Evolutionary conservation across 2,113 vertebrate species (phyloP).

Genomic region (Cyphomyrus plagiostoma): DNA sequence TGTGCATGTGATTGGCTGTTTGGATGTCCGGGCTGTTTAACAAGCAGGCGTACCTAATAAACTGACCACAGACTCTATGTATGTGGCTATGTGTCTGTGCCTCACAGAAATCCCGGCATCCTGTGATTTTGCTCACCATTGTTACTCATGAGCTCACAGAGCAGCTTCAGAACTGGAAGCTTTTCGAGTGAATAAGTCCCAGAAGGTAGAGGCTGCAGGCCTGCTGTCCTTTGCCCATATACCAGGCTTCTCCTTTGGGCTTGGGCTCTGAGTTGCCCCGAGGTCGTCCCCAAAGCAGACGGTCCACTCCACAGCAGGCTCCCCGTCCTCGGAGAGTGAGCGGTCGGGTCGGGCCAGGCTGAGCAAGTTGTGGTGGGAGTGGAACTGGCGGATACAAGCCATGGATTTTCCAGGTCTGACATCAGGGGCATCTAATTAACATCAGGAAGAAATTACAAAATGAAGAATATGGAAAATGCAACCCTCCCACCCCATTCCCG

Average conservation of each 20-base stretch:
- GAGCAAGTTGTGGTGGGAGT: slow-evolving; percentile 68
- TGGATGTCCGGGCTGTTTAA: background rate
- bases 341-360: slow-evolving; percentile 45
- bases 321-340: background rate
- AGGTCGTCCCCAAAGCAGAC: slow-evolving; percentile 10
- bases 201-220: slow-evolving; percentile 49
- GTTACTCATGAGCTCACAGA: slow-evolving; percentile 46
- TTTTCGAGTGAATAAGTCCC: slow-evolving; percentile 70
- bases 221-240: slow-evolving; percentile 50
- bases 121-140: background rate
- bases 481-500: too few relatives aligned
- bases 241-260: slow-evolving; percentile 31
- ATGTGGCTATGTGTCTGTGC: background rate
- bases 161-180: slow-evolving; percentile 58
- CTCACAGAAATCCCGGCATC: background rate
- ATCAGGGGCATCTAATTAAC: slow-evolving; percentile 38
- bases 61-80: background rate
- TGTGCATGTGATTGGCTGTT: background rate
- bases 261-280: slow-evolving; percentile 21
- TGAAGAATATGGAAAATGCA: background rate
- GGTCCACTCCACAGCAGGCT: background rate
- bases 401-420: slow-evolving; percentile 50
- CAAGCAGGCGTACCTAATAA: background rate
- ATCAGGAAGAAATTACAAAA: background rate
- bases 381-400: slow-evolving; percentile 59